These are phyloP conservation scores for Pterostichus madidus DNA, from an alignment of 2,888 invertebrate genomes.

Conservation along the genomic window DNA sequence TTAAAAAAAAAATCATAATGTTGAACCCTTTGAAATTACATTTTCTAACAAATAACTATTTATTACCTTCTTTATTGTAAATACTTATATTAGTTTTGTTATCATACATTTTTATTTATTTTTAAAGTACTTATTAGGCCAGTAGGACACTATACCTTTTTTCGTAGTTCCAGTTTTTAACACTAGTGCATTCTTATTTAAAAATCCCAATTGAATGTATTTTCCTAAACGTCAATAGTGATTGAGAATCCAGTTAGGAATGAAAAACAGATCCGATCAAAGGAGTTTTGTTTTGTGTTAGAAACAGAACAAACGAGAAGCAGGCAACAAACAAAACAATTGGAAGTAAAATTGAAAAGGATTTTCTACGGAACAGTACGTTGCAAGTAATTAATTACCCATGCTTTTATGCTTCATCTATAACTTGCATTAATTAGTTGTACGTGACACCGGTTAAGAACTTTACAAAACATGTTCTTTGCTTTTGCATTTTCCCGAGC, in stretches of 20 bases:
- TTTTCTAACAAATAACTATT: too few species aligned
- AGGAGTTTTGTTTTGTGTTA: not conserved
- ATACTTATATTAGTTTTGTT: too few species aligned
- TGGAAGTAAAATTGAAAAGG: not conserved
- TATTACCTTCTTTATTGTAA: too few species aligned
- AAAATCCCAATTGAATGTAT: too few species aligned
- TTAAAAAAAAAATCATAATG: too few species aligned
- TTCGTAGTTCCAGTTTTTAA: too few species aligned
- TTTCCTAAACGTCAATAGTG: not conserved
- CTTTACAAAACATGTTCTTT: not conserved
- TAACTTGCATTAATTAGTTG: slow-evolving; percentile 39
- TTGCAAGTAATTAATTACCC: slow-evolving; percentile 14
- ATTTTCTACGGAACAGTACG: too few species aligned
- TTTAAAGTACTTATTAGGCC: too few species aligned
- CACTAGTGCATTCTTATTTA: too few species aligned
- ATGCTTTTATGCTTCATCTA: slow-evolving; percentile 16
- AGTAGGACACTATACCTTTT: too few species aligned
- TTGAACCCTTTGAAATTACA: too few species aligned
- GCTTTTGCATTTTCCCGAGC: not conserved
- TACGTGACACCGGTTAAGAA: slow-evolving; percentile 26
- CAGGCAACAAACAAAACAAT: not conserved
- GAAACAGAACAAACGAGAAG: slow-evolving; percentile 4
- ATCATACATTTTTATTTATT: too few species aligned
- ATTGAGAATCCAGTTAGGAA: slow-evolving; percentile 1
- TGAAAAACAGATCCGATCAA: not conserved